Conservation (phyloP, 1,140 invertebrate species). For the Steinernema khuongi region DNA sequence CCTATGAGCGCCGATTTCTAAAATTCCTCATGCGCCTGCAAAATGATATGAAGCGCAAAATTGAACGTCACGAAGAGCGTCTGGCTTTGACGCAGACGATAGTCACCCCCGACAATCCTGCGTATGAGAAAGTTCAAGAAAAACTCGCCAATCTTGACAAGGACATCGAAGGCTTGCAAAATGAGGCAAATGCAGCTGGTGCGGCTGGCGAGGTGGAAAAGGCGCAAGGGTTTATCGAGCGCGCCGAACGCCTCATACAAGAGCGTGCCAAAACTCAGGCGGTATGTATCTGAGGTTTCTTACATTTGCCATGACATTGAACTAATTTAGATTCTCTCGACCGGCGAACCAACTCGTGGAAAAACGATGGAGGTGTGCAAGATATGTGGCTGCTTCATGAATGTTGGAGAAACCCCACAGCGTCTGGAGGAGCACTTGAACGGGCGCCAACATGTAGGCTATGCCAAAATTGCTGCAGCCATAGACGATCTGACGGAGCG, state of each 20-base stretch:
- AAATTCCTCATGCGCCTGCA: neutral
- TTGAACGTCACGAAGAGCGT: neutral
- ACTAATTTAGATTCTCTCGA: neutral
- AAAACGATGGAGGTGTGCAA: constrained; percentile 88
- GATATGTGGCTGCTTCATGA: constrained; percentile 92
- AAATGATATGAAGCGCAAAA: constrained; percentile 15
- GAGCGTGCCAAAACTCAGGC: neutral
- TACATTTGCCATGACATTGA: neutral
- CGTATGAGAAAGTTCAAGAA: neutral
- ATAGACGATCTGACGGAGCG: constrained; percentile 13
- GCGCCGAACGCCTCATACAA: neutral
- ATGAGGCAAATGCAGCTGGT: neutral
- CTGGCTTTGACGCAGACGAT: neutral
- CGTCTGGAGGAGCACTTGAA: constrained; percentile 92
- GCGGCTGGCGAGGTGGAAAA: neutral
- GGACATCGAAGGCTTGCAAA: neutral
- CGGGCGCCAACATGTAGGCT: constrained; percentile 93
- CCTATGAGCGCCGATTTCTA: constrained; percentile 12
- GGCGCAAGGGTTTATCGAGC: neutral
- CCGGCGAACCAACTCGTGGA: neutral
- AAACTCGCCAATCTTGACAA: neutral
- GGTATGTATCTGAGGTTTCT: neutral
- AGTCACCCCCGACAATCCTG: neutral
- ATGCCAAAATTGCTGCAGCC: constrained; percentile 69
- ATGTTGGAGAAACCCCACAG: constrained; percentile 90